Percentiles rank a stretch among this genome's conserved stretches.
These are phyloP conservation scores for Botia kubotai DNA, from an alignment of 2,797 vertebrate genomes.

Conservation along the genomic window DNA sequence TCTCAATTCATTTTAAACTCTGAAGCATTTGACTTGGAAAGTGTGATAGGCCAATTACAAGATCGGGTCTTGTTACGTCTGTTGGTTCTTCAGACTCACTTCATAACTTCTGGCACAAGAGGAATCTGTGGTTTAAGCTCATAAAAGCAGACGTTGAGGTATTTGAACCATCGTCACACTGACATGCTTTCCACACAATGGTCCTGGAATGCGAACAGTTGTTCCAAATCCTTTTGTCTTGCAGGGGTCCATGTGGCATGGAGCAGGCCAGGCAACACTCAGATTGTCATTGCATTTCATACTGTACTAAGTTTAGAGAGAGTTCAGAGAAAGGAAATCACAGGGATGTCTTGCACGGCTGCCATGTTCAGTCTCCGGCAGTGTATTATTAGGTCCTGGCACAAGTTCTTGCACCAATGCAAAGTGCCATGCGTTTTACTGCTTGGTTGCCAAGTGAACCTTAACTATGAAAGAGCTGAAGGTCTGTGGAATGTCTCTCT, in stretches of 20 bases:
- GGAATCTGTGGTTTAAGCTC: slow-evolving; percentile 21
- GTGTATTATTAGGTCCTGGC: slow-evolving; percentile 68
- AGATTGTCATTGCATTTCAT: slow-evolving; percentile 17
- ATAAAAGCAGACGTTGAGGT: slow-evolving; percentile 45
- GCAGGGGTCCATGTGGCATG: slow-evolving; percentile 66
- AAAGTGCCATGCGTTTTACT: slow-evolving; percentile 57
- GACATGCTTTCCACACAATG: slow-evolving; percentile 54
- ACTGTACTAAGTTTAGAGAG: slow-evolving; percentile 60
- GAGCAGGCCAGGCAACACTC: slow-evolving; percentile 56
- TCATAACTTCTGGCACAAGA: slow-evolving; percentile 16
- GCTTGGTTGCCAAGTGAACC: slow-evolving; percentile 40
- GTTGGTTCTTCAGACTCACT: neutral
- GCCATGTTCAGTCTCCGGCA: slow-evolving; percentile 55
- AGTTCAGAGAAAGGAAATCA: slow-evolving; percentile 60
- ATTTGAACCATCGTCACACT: slow-evolving; percentile 62
- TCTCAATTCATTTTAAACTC: neutral
- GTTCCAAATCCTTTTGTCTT: slow-evolving; percentile 69
- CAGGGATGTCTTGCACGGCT: slow-evolving; percentile 49
- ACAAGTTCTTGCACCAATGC: slow-evolving; percentile 47
- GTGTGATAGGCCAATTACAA: neutral
- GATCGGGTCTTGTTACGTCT: neutral
- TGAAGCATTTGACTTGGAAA: neutral
- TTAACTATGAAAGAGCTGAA: slow-evolving; percentile 41
- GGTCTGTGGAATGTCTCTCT: slow-evolving; percentile 24
- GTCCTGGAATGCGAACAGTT: slow-evolving; percentile 69